Conservation (phyloP, 1,140 invertebrate genomes). For the Euura saliciscinereae region DNA sequence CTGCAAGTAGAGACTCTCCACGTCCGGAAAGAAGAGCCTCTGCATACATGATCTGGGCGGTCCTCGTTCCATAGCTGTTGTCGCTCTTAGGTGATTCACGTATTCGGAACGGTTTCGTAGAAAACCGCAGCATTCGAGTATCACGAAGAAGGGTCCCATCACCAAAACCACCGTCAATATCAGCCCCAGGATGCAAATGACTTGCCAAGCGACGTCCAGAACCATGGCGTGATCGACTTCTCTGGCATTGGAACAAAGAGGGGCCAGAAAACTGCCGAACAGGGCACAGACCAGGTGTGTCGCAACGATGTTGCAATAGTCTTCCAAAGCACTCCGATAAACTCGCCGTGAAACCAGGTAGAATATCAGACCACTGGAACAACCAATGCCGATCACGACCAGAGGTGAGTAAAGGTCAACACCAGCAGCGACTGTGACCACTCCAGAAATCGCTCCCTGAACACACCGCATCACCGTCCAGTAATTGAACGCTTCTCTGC, state of each 20-base stretch:
- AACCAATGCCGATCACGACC: conserved; percentile 28
- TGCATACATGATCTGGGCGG: conserved; percentile 22
- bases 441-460: conserved; percentile 35
- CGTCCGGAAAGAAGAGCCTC: conserved; percentile 26
- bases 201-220: conserved; percentile 35
- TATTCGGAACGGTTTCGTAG: conserved; percentile 38
- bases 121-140: conserved; percentile 25
- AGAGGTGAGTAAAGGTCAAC: conserved; percentile 33
- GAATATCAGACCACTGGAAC: conserved; percentile 30
- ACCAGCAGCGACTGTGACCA: conserved; percentile 34
- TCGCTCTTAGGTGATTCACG: conserved; percentile 36
- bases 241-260: not conserved
- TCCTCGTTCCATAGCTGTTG: conserved; percentile 16
- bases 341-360: conserved; percentile 32
- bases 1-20: conserved; percentile 30
- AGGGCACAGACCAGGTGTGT: conserved; percentile 33
- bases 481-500: conserved; percentile 36
- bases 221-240: conserved; percentile 15
- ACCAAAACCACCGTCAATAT: conserved; percentile 20
- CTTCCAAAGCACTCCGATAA: conserved; percentile 37
- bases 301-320: conserved; percentile 41
- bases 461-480: conserved; percentile 41
- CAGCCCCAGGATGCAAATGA: conserved; percentile 33
- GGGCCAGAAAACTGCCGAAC: conserved; percentile 28
- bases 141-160: conserved; percentile 26